These are phyloP conservation scores for Noctuana brunneofusca DNA, from an alignment of 2,888 invertebrate genomes.

Conservation along the genomic window DNA sequence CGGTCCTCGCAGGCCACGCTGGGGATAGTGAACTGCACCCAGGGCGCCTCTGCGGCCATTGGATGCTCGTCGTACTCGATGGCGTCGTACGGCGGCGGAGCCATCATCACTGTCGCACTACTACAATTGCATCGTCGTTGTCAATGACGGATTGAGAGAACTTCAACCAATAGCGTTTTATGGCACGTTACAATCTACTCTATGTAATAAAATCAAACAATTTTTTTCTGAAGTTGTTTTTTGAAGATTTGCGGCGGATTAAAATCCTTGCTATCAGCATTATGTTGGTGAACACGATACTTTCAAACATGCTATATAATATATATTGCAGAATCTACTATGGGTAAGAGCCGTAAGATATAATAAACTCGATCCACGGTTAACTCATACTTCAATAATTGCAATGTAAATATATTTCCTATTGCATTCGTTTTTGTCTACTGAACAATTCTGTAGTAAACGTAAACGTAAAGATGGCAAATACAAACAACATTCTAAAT, in stretches of 20 bases:
- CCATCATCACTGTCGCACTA: conserved; percentile 59
- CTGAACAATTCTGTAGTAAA: no score
- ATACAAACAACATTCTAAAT: background rate
- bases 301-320: background rate
- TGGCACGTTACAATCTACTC: background rate
- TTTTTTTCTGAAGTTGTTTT: background rate
- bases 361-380: no score
- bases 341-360: no score
- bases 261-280: conserved; percentile 2
- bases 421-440: no score
- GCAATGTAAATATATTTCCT: no score
- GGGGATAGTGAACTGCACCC: conserved; percentile 87
- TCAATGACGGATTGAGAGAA: background rate
- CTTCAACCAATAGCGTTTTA: no score
- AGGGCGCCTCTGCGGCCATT: conserved; percentile 74
- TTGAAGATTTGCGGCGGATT: background rate
- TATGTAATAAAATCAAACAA: background rate
- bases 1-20: conserved; percentile 83
- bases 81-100: conserved; percentile 54
- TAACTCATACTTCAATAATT: no score
- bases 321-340: no score
- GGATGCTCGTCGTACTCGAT: conserved; percentile 55
- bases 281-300: conserved; percentile 1
- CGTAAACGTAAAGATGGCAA: background rate
- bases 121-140: conserved; percentile 47